Percentiles rank a stretch among this genome's conserved stretches.
Evolutionary conservation across 2,113 vertebrate species (phyloP).

Genomic region (Pseudonaja textilis): DNA sequence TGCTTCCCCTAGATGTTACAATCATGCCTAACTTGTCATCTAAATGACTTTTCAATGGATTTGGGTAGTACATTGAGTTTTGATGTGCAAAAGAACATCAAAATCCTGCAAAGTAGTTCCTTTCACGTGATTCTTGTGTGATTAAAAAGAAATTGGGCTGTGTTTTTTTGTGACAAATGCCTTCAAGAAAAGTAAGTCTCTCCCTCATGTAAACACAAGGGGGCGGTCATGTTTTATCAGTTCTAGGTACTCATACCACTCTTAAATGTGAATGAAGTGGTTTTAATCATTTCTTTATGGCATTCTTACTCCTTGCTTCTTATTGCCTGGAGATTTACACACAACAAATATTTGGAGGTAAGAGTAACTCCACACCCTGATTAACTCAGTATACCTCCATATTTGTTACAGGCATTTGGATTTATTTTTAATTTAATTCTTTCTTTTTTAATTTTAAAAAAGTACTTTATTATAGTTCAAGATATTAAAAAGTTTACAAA

Average conservation of each 20-base stretch:
- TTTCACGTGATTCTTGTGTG: neutral
- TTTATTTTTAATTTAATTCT: neutral
- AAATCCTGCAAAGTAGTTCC: neutral
- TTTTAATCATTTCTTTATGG: neutral
- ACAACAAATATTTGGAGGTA: neutral
- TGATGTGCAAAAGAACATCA: neutral
- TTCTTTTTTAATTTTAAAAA: too few relatives aligned
- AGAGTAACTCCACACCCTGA: neutral
- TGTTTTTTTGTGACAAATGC: neutral
- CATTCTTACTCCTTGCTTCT: neutral
- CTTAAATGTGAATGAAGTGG: rapidly evolving
- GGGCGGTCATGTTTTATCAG: constrained; percentile 36
- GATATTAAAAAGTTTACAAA: too few relatives aligned
- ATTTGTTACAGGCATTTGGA: neutral
- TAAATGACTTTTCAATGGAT: neutral
- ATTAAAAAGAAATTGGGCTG: neutral
- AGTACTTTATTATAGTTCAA: too few relatives aligned
- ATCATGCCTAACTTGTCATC: neutral
- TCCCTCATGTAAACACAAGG: constrained; percentile 49
- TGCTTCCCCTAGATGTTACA: neutral
- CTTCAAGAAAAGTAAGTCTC: neutral
- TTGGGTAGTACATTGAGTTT: neutral
- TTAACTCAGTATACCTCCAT: neutral
- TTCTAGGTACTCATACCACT: neutral
- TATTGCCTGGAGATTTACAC: too few relatives aligned